Conservation (phyloP, 2,797 vertebrate genomes). For the Amblyopsis hoosieri region DNA sequence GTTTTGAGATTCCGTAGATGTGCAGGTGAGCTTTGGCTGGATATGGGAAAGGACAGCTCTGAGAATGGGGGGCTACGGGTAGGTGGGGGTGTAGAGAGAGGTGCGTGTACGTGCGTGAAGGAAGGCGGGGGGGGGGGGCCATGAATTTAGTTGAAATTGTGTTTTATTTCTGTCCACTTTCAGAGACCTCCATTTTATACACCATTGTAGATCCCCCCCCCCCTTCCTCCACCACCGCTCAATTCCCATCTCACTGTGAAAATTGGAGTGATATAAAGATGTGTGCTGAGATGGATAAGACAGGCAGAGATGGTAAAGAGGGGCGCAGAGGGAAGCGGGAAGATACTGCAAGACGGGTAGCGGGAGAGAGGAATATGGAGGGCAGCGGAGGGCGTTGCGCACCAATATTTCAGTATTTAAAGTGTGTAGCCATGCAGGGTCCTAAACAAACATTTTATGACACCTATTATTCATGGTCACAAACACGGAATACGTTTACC, state of each 20-base stretch:
- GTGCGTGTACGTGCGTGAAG: no score
- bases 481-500: slow-evolving; percentile 37
- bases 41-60: slow-evolving; percentile 24
- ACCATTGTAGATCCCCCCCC: slow-evolving; percentile 51
- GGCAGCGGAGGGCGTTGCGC: slow-evolving; percentile 60
- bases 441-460: slow-evolving; percentile 54
- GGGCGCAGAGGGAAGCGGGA: slow-evolving; percentile 52
- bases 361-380: slow-evolving; percentile 47
- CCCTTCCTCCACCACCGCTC: slow-evolving; percentile 52
- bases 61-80: slow-evolving; percentile 9
- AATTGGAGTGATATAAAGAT: slow-evolving; percentile 81
- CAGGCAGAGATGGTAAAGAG: slow-evolving; percentile 48
- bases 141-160: slow-evolving; percentile 64
- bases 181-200: slow-evolving; percentile 76
- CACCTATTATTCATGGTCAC: slow-evolving; percentile 46
- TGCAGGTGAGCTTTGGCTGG: slow-evolving; percentile 35
- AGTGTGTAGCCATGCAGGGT: slow-evolving; percentile 53
- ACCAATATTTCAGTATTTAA: slow-evolving; percentile 60
- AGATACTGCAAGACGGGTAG: slow-evolving; percentile 52
- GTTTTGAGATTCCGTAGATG: slow-evolving; percentile 58
- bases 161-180: slow-evolving; percentile 77
- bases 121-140: neutral
- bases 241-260: slow-evolving; percentile 75
- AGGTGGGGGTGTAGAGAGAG: neutral
- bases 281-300: slow-evolving; percentile 68